Evolutionary conservation across 2,797 vertebrate species (phyloP), one percentile per base, ranked within the genome.

Genomic region (Zenarchopterus dispar): DNA sequence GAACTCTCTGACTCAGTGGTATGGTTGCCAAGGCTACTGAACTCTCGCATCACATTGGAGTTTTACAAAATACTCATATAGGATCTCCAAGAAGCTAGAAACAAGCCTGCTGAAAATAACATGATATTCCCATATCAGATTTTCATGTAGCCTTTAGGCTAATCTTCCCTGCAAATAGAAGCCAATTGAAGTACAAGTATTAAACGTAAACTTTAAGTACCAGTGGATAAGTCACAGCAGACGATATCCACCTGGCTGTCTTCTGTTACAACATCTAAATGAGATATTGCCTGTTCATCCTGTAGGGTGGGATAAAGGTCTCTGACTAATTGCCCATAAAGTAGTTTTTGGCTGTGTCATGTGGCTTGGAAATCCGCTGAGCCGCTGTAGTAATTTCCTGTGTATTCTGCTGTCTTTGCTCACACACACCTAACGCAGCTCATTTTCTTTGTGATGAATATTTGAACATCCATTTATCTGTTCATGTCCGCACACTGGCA

Each of bases 341-440:
- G 55, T 45, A 5, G 43, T 47, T 61, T 77, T 62, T 62, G 56
- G 67, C 17, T 51, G 36, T 54, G 46, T 81, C 69, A 64, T 75
- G 67, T 67, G 54, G 39, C 49, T 68, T 77, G 42, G 66, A 82
- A 65, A 84, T 81, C 63, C 9, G 22, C 57, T 63, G 84, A 86
- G 66, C 51, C 45, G 68, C 49, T 71, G 67, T 62, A 48, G 67
- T 80, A 56, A 78, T 77, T 88, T 89, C 81, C 83, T 85, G 73
- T 65, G 26, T 56, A 22, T 74, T 55, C 71, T 57, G 45, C 49
- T 24, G 49, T 17, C 51, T 72, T 61, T 76, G 19, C 55, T 67
- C 59, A 26, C 44, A 26, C 44, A 52, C 66, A 62, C 50, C 15
- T 62, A 45, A 11, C 16, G 10, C 16, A 56, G 23, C 31, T 64